Evolutionary conservation across 2,888 invertebrate genomes (phyloP).

Genomic region (Venusia cambrica): DNA sequence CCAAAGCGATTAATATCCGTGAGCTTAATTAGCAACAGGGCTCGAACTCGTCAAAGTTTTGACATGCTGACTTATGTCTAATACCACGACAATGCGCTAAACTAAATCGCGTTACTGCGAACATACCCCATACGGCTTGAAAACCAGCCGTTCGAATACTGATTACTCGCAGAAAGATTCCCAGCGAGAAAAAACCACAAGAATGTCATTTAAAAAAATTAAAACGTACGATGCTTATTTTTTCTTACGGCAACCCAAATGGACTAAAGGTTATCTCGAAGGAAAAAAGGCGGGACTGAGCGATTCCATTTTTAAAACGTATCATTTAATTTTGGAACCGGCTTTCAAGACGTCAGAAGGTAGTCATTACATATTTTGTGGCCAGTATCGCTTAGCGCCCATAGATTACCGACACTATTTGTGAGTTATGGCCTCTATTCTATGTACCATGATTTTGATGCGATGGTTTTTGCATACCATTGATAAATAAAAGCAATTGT

Average conservation of each 20-base stretch:
- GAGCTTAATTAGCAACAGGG: slow-evolving; percentile 66
- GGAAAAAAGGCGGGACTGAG: slow-evolving; percentile 78
- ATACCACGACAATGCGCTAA: slow-evolving; percentile 55
- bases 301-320: slow-evolving; percentile 81
- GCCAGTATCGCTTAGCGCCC: slow-evolving; percentile 69
- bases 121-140: slow-evolving; percentile 59
- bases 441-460: slow-evolving; percentile 28
- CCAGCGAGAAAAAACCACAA: slow-evolving; percentile 76
- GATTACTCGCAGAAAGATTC: slow-evolving; percentile 70
- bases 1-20: slow-evolving; percentile 68
- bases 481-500: slow-evolving; percentile 33
- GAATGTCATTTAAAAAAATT: slow-evolving; percentile 80
- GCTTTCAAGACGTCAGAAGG: slow-evolving; percentile 80
- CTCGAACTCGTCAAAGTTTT: slow-evolving; percentile 58
- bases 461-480: slow-evolving; percentile 16
- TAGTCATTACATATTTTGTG: slow-evolving; percentile 79
- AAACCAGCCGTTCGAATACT: slow-evolving; percentile 63
- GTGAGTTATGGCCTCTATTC: slow-evolving; percentile 49
- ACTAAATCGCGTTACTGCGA: slow-evolving; percentile 49
- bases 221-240: slow-evolving; percentile 73
- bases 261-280: slow-evolving; percentile 78
- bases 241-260: slow-evolving; percentile 74
- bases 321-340: slow-evolving; percentile 81
- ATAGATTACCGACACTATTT: slow-evolving; percentile 55
- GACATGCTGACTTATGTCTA: slow-evolving; percentile 59